phyloP scores from a whole-genome alignment of 2,888 invertebrate genomes.

The Eledone cirrhosa region DNA sequence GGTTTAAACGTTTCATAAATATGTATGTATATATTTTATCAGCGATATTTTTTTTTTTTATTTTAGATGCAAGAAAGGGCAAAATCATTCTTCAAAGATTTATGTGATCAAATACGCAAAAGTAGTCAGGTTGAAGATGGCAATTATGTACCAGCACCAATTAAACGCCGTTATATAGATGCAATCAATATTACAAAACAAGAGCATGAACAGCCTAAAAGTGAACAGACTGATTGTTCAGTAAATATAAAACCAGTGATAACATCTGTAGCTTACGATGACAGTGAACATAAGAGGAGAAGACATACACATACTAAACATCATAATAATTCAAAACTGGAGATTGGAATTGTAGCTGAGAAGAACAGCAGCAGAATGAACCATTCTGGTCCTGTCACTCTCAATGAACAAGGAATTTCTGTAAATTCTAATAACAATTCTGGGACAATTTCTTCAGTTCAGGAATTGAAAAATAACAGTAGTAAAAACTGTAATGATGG shows the following conservation, averaged over 20 bases:
- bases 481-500: not conserved
- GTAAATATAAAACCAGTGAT: not conserved
- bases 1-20: not conserved
- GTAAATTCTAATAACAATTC: not conserved
- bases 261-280: not conserved
- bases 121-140: conserved; percentile 34
- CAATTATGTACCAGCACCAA: conserved; percentile 45
- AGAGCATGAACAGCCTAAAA: conserved; percentile 12
- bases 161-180: conserved; percentile 41
- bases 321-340: not conserved
- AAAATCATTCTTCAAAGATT: conserved; percentile 51
- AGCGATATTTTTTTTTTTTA: conserved; percentile 4
- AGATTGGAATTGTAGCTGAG: not conserved
- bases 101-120: conserved; percentile 46
- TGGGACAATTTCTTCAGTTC: not conserved
- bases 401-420: not conserved
- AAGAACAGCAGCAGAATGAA: not conserved
- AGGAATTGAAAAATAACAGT: not conserved
- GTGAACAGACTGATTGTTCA: not conserved
- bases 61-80: conserved; percentile 52
- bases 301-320: not conserved
- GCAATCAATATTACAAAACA: not conserved
- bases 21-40: too few relatives aligned
- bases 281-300: conserved; percentile 20
- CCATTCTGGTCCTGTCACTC: not conserved